Evolutionary conservation across 2,797 vertebrate genomes (phyloP), one percentile per base, ranked within the genome.

Genomic region (Clarias fuscus): DNA sequence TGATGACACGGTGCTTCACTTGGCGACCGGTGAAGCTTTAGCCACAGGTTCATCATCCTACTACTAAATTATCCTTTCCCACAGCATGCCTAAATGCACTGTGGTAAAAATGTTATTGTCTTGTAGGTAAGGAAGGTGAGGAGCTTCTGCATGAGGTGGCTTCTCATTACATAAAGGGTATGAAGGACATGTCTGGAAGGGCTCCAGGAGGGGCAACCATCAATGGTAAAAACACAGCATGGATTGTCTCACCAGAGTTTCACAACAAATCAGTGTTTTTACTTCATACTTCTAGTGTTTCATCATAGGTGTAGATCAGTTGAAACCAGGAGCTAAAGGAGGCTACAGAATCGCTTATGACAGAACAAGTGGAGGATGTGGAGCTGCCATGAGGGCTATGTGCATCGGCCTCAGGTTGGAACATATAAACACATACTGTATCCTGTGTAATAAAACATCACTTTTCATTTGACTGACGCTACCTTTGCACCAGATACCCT

Each of bases 331-430:
- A 13, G 81, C 92, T 71, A 91, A 94, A n/a, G 93, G 89, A 1
- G 96, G 96, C 22, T 96, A 90, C 91, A 93, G 93, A 83, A 95
- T 97, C 70, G 88, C 93, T 15, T 97, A 96, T 90, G 95, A 96
- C 89, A 91, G 92, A 0, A 90, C 91, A 0, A 94, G 92, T 4
- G 95, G 94, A 0, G 96, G 96, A 77, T 97, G 96, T 87, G 96
- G 96, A 48, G 96, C 96, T 0, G 96, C 96, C 64, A 96, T 97
- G 96, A 95, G 96, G 88, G 93, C 96, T 75, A 97, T 97, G 96
- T 97, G 96, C 92, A 97, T 97, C 10, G 96, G 96, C 2, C 43
- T 48, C 1, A 48, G 43, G 43, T 48, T 48, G 43, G 43, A 48
- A 10, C 8, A 48, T 8, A 48, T 48, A 1, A 48, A 48, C 43